Conservation (phyloP, 1,140 invertebrate genomes). For the Megalopta genalis region DNA sequence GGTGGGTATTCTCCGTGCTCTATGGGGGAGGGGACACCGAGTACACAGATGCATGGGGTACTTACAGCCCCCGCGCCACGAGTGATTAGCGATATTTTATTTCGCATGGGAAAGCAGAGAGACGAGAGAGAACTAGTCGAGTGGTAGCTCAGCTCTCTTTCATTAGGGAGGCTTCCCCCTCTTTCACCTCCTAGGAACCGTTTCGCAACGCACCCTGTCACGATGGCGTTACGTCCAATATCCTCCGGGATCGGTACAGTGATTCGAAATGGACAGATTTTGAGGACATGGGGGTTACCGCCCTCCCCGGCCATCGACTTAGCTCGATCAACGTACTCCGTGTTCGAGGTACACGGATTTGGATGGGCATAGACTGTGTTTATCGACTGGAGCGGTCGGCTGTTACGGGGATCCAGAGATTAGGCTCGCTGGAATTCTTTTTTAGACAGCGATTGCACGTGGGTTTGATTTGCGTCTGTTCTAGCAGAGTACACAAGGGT, state of each 20-base stretch:
- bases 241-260: constrained; percentile 56
- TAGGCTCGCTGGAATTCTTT: no score
- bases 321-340: neutral
- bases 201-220: constrained; percentile 54
- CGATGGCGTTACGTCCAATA: constrained; percentile 70
- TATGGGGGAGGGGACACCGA: constrained; percentile 37
- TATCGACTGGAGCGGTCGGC: no score
- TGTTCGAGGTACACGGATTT: no score
- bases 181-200: neutral
- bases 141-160: constrained; percentile 79
- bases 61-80: constrained; percentile 74
- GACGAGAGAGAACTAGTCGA: constrained; percentile 80
- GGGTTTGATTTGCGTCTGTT: no score
- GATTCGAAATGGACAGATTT: constrained; percentile 63
- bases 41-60: constrained; percentile 72
- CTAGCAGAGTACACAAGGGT: no score
- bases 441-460: no score
- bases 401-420: no score
- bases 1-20: constrained; percentile 15
- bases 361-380: no score
- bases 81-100: constrained; percentile 82
- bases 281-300: neutral
- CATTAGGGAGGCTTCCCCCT: constrained; percentile 70
- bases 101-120: constrained; percentile 81
- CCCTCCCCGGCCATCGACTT: neutral